A percentile compares a stretch with the other conserved stretches of the same genome.
phyloP scores from a whole-genome alignment of 1,140 invertebrate species.

The Drosophila guanche region DNA sequence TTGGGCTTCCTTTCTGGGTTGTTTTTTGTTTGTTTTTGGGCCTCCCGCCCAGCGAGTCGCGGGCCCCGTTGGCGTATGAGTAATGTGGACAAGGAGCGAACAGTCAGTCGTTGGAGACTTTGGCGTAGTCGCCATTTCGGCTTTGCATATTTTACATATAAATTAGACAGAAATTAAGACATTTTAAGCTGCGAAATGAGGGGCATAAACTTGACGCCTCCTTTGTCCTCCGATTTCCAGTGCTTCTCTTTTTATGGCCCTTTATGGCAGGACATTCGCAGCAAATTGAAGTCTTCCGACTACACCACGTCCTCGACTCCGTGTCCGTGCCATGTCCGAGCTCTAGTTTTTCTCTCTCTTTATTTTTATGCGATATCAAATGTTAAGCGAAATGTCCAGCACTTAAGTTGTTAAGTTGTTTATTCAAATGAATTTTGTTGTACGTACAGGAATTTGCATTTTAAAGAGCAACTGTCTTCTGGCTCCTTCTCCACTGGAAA shows the following conservation, averaged over 20 bases:
- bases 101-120: too few species aligned
- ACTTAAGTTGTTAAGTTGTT: conserved; percentile 52
- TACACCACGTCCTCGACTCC: conserved; percentile 1
- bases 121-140: conserved; percentile 22
- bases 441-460: conserved; percentile 63
- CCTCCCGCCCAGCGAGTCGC: not conserved
- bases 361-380: conserved; percentile 64
- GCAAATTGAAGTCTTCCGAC: conserved; percentile 53
- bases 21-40: conserved; percentile 34
- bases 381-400: conserved; percentile 60
- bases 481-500: conserved; percentile 1
- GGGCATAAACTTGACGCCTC: conserved; percentile 62
- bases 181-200: conserved; percentile 65
- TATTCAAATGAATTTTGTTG: conserved; percentile 62
- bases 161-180: conserved; percentile 73
- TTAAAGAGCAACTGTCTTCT: conserved; percentile 46
- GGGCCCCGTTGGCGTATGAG: conserved; percentile 59
- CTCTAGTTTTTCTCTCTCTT: conserved; percentile 24
- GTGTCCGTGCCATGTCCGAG: conserved; percentile 18
- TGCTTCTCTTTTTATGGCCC: conserved; percentile 31
- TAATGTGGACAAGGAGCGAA: conserved; percentile 43
- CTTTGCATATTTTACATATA: conserved; percentile 70
- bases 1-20: conserved; percentile 11
- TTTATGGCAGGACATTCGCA: conserved; percentile 59
- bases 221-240: conserved; percentile 38